phyloP scores from a whole-genome alignment of 2,888 invertebrate genomes.

The Gonocerus acuteangulatus region DNA sequence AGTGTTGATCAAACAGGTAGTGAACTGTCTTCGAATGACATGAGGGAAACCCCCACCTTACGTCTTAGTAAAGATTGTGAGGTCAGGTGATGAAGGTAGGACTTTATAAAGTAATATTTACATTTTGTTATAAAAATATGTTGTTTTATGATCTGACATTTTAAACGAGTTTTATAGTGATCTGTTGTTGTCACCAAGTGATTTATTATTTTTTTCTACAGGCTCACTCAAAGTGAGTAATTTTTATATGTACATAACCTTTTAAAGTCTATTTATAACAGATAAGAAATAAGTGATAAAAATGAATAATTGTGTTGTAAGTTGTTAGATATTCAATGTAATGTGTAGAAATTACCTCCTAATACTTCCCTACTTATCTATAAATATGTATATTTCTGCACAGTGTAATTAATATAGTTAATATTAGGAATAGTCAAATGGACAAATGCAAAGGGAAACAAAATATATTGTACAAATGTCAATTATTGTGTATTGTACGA shows the following conservation, averaged over 20 bases:
- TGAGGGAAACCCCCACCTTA: slow-evolving; percentile 43
- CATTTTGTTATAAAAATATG: slow-evolving; percentile 29
- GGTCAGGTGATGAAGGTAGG: slow-evolving; percentile 67
- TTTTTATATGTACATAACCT: slow-evolving; percentile 33
- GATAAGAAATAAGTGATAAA: slow-evolving; percentile 29
- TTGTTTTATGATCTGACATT: slow-evolving; percentile 35
- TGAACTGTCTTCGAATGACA: slow-evolving; percentile 5
- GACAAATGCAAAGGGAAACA: slow-evolving; percentile 35
- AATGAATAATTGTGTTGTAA: slow-evolving; percentile 23
- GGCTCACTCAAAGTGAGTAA: slow-evolving; percentile 37
- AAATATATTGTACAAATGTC: slow-evolving; percentile 48
- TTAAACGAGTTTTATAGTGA: slow-evolving; percentile 28
- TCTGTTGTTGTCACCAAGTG: slow-evolving; percentile 38
- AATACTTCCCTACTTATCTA: slow-evolving; percentile 23
- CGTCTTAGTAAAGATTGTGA: slow-evolving; percentile 73
- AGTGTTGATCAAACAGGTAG: slow-evolving; percentile 21
- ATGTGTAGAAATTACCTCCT: slow-evolving; percentile 24
- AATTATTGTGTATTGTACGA: slow-evolving; percentile 47
- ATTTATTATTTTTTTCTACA: slow-evolving; percentile 28
- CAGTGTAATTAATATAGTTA: slow-evolving; percentile 37
- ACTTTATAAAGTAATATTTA: slow-evolving; percentile 37
- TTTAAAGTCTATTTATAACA: slow-evolving; percentile 30
- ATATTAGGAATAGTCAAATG: slow-evolving; percentile 27
- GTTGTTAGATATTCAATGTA: slow-evolving; percentile 31
- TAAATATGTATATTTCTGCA: slow-evolving; percentile 39